A percentile compares a stretch with the other conserved stretches of the same genome.
Evolutionary conservation across 2,113 vertebrate species (phyloP).

Genomic region (Harpagus bidentatus): DNA sequence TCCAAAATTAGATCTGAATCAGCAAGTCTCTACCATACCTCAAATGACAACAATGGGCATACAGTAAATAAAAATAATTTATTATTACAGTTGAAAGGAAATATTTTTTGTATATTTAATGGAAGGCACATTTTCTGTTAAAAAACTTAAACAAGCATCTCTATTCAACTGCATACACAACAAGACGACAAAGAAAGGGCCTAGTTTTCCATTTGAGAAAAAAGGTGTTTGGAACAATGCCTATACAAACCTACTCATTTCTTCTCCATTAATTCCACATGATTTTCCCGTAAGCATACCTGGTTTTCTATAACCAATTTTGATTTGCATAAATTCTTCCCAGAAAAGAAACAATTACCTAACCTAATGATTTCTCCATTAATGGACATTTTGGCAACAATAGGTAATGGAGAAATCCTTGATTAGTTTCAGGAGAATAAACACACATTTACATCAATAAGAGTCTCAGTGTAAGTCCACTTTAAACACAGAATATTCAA

Average conservation of each 20-base stretch:
- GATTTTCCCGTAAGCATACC: neutral
- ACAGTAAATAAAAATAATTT: neutral
- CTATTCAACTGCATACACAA: neutral
- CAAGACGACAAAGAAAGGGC: neutral
- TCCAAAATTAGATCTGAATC: neutral
- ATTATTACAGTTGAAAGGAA: neutral
- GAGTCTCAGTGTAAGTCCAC: neutral
- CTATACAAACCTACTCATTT: neutral
- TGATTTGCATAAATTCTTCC: slow-evolving; percentile 14
- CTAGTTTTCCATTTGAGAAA: neutral
- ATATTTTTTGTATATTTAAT: neutral
- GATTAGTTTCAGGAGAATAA: neutral
- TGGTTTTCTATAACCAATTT: neutral
- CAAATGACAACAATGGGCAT: neutral
- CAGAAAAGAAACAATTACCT: slow-evolving; percentile 20
- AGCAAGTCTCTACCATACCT: neutral
- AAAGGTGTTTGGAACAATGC: neutral
- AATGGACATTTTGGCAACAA: neutral
- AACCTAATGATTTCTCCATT: neutral
- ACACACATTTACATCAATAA: neutral
- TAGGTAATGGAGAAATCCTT: neutral
- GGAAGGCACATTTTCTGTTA: neutral
- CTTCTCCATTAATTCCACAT: neutral
- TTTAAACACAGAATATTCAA: neutral
- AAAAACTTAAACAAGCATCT: neutral